A percentile compares a stretch with the other conserved stretches of the same genome.
Evolutionary conservation across 1,140 invertebrate genomes (phyloP).

Genomic region (Zaprionus africanus): DNA sequence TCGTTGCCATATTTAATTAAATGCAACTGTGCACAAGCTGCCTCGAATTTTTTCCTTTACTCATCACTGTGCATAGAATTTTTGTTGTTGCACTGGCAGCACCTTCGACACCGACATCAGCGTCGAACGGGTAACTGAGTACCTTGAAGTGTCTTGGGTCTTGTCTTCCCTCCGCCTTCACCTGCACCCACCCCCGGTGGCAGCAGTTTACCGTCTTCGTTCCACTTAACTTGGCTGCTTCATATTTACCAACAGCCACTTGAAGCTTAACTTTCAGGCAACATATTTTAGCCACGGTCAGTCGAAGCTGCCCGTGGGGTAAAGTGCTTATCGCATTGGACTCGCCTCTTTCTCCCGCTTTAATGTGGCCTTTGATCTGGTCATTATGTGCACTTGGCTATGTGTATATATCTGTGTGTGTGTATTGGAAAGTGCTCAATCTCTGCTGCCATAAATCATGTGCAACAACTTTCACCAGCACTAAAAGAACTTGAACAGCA

Average conservation of each 20-base stretch:
- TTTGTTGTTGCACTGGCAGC: not conserved
- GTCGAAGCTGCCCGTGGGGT: conserved; percentile 9
- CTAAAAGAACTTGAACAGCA: not conserved
- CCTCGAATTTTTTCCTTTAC: not conserved
- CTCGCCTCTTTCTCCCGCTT: conserved; percentile 37
- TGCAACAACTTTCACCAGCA: conserved; percentile 22
- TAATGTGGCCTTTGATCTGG: conserved; percentile 50
- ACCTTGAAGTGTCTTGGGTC: not conserved
- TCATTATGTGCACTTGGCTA: conserved; percentile 32
- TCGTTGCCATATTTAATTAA: not conserved
- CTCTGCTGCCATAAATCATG: conserved; percentile 43
- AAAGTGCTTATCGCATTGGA: conserved; percentile 66
- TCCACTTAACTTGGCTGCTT: conserved; percentile 53
- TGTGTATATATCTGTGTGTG: not conserved
- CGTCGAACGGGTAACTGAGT: conserved; percentile 11
- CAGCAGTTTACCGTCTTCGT: conserved; percentile 4
- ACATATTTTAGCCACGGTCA: conserved; percentile 59
- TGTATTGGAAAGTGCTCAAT: conserved; percentile 50
- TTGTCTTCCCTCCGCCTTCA: not conserved
- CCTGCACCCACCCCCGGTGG: not conserved
- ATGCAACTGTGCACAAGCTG: not conserved
- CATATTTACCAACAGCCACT: conserved; percentile 70
- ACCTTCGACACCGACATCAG: conserved; percentile 22
- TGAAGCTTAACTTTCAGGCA: conserved; percentile 58
- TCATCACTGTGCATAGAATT: not conserved